Evolutionary conservation across 1,140 invertebrate species (phyloP).

Genomic region (Xylocopa sonorina): DNA sequence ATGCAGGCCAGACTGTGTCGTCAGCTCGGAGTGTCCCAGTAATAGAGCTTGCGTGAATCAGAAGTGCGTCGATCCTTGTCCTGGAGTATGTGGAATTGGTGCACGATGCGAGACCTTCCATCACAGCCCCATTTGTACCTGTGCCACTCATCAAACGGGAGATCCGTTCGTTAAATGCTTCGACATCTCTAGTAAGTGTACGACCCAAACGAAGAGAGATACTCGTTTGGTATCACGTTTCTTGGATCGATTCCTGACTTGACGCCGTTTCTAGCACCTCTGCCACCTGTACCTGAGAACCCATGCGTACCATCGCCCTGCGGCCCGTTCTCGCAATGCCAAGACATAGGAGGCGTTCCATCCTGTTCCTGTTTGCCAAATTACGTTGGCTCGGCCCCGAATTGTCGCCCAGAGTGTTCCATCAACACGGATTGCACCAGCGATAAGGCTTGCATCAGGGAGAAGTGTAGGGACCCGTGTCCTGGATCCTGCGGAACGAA

Average conservation of each 20-base stretch:
- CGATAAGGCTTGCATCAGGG: slow-evolving; percentile 87
- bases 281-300: slow-evolving; percentile 55
- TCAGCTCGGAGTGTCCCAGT: slow-evolving; percentile 82
- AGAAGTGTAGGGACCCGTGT: slow-evolving; percentile 89
- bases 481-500: slow-evolving; percentile 87
- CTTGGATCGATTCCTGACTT: neutral
- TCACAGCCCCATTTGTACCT: slow-evolving; percentile 83
- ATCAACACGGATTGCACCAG: slow-evolving; percentile 89
- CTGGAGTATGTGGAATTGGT: slow-evolving; percentile 82
- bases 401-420: slow-evolving; percentile 88
- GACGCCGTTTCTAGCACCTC: slow-evolving; percentile 35
- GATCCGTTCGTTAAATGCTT: slow-evolving; percentile 83
- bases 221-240: neutral
- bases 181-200: slow-evolving; percentile 79
- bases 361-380: slow-evolving; percentile 83
- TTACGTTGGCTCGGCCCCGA: slow-evolving; percentile 86
- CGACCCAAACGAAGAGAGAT: slow-evolving; percentile 21
- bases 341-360: slow-evolving; percentile 80
- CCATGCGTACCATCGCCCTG: slow-evolving; percentile 83
- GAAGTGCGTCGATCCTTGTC: slow-evolving; percentile 83
- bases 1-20: slow-evolving; percentile 86
- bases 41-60: slow-evolving; percentile 80
- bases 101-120: slow-evolving; percentile 82
- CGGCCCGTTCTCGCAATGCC: slow-evolving; percentile 84
- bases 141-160: slow-evolving; percentile 79